Conservation (phyloP, 2,113 vertebrate genomes). For the Heteronetta atricapilla region DNA sequence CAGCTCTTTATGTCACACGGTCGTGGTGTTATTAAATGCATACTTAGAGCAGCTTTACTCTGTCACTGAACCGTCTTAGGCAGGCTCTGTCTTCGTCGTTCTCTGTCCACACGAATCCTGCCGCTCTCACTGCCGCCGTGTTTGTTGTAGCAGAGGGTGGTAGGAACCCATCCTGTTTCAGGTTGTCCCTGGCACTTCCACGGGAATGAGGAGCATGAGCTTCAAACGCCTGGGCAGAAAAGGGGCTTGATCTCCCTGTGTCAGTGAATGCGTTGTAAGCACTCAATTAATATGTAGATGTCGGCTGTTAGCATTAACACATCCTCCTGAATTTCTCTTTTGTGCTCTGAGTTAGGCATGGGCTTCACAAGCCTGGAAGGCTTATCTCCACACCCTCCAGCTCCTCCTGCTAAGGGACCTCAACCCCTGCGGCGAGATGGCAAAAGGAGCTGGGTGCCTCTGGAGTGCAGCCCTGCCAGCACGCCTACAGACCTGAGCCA, state of each 20-base stretch:
- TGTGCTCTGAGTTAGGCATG: not conserved
- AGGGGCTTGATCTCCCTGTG: not conserved
- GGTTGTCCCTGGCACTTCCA: not conserved
- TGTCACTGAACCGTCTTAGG: not conserved
- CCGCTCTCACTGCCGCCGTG: not conserved
- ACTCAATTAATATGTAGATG: constrained; percentile 2
- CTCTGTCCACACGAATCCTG: not conserved
- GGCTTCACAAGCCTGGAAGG: not conserved
- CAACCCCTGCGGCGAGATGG: not conserved
- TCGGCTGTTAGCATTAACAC: constrained; percentile 3
- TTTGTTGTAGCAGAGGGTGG: not conserved
- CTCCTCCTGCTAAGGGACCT: not conserved
- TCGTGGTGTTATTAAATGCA: not conserved
- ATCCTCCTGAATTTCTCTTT: constrained; percentile 6
- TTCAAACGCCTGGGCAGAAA: not conserved
- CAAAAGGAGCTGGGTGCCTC: not conserved
- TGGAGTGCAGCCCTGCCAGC: not conserved
- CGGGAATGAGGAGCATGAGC: not conserved
- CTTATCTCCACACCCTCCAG: not conserved
- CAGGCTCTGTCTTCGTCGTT: not conserved
- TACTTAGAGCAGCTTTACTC: not conserved
- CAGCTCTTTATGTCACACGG: not conserved
- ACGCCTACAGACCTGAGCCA: not conserved
- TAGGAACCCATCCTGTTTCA: not conserved
- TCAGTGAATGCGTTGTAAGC: not conserved